Conservation (phyloP, 1,140 invertebrate genomes). For the Potamilus streckersoni region DNA sequence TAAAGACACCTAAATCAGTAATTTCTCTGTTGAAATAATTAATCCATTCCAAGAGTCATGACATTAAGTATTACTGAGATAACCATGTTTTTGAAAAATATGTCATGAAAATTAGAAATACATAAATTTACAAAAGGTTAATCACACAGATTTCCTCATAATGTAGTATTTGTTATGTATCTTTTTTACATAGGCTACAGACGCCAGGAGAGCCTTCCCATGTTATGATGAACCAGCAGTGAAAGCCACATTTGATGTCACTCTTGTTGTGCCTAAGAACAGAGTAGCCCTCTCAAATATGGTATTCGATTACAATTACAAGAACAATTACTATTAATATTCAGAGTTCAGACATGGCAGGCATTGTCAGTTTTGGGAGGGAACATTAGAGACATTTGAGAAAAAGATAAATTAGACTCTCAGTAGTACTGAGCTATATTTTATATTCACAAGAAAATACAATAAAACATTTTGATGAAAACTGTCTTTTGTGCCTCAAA, state of each 20-base stretch:
- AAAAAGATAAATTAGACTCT: too few relatives aligned
- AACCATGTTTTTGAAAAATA: background rate
- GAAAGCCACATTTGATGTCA: slow-evolving; percentile 95
- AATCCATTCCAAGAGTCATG: too few relatives aligned
- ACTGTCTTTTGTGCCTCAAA: too few relatives aligned
- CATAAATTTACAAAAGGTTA: background rate
- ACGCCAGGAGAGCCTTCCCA: slow-evolving; percentile 93
- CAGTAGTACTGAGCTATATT: too few relatives aligned
- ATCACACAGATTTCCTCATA: background rate
- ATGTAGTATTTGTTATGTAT: background rate
- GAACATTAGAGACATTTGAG: too few relatives aligned
- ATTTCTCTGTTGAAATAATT: too few relatives aligned
- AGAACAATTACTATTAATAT: too few relatives aligned
- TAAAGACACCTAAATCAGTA: too few relatives aligned
- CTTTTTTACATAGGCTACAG: slow-evolving; percentile 78
- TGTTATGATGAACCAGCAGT: slow-evolving; percentile 98
- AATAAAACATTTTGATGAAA: too few relatives aligned
- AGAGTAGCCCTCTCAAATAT: slow-evolving; percentile 92
- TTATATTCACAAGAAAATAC: too few relatives aligned
- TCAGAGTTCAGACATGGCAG: too few relatives aligned
- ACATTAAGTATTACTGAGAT: background rate
- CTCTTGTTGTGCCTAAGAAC: slow-evolving; percentile 79
- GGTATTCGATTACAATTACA: slow-evolving; percentile 69
- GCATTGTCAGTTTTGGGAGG: too few relatives aligned
- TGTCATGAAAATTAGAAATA: background rate